Evolutionary conservation across 2,888 invertebrate species (phyloP).

Genomic region (Cosmorhoe ocellata): DNA sequence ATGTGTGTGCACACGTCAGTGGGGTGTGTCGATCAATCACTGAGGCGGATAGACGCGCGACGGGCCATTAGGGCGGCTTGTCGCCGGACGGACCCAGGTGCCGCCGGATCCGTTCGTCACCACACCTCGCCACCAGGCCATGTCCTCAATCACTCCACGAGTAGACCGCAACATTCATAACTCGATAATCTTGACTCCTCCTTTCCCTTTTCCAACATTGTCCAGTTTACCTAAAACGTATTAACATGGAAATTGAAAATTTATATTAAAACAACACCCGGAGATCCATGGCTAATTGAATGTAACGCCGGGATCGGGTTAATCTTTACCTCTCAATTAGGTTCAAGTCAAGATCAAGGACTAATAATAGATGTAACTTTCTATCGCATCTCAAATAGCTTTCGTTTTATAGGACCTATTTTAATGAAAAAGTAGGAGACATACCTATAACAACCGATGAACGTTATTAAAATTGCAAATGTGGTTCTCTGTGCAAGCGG

Average conservation of each 20-base stretch:
- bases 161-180: constrained; percentile 50
- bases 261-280: no score
- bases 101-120: constrained; percentile 44
- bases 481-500: constrained; percentile 11
- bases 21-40: constrained; percentile 77
- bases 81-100: constrained; percentile 61
- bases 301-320: no score
- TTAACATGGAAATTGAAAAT: no score
- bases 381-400: neutral
- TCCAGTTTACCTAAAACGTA: constrained; percentile 25
- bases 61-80: constrained; percentile 75
- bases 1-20: constrained; percentile 67
- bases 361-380: neutral
- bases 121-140: constrained; percentile 41
- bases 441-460: neutral
- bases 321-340: no score
- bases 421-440: neutral
- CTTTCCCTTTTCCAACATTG: constrained; percentile 7
- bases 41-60: constrained; percentile 70
- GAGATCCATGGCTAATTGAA: no score
- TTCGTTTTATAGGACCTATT: neutral
- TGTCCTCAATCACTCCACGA: constrained; percentile 55
- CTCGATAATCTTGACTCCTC: constrained; percentile 28
- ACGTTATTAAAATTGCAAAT: constrained; percentile 17
- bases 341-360: no score